phyloP scores from a whole-genome alignment of 2,797 vertebrate genomes.

The Takifugu ocellatus region DNA sequence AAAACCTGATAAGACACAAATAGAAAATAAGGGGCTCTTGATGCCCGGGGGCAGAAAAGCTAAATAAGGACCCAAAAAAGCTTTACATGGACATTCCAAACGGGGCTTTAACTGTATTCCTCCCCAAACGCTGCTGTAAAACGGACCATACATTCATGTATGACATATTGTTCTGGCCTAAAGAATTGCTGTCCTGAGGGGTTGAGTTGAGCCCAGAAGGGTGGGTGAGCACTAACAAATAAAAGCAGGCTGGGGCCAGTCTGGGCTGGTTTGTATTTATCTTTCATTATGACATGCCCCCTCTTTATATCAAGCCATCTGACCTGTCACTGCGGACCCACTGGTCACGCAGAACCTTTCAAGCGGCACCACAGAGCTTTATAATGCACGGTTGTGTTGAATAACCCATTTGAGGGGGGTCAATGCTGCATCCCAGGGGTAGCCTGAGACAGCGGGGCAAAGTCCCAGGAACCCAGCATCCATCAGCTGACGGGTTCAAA shows the following conservation, averaged over 20 bases:
- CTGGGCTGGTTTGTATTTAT: conserved; percentile 10
- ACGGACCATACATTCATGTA: neutral
- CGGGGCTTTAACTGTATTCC: too few species aligned
- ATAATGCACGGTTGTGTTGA: too few species aligned
- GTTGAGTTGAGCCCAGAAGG: neutral
- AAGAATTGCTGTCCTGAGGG: conserved; percentile 5
- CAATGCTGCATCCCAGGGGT: neutral
- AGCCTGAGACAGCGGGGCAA: conserved; percentile 23
- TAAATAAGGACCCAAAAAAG: too few species aligned
- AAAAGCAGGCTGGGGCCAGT: conserved; percentile 20
- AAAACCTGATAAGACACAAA: too few species aligned
- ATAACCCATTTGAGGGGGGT: neutral
- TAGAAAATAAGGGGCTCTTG: too few species aligned
- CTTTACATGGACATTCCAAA: too few species aligned
- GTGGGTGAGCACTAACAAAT: conserved; percentile 28
- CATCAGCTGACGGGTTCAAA: conserved; percentile 21
- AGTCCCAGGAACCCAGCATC: conserved; percentile 41
- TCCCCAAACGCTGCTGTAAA: too few species aligned
- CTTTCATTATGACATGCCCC: conserved; percentile 6
- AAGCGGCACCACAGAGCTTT: neutral
- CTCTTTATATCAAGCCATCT: neutral
- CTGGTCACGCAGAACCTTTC: neutral
- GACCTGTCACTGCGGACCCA: conserved; percentile 1
- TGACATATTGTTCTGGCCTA: neutral
- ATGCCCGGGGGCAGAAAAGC: too few species aligned